phyloP scores from a whole-genome alignment of 2,888 invertebrate species.

The Sussaba pulchella region DNA sequence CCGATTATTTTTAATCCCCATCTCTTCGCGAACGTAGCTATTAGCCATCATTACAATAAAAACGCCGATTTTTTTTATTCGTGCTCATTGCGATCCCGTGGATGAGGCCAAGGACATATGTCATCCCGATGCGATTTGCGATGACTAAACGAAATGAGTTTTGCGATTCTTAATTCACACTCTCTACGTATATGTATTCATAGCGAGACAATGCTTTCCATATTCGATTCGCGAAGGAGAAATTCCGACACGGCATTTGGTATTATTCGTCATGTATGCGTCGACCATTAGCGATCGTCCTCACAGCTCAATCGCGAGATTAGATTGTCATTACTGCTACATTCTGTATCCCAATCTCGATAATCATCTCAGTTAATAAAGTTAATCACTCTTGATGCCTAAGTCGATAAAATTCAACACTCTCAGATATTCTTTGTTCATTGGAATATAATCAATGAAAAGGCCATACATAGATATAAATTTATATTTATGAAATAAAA shows the following conservation, averaged over 20 bases:
- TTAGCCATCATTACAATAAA: too few relatives aligned
- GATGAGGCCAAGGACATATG: slow-evolving; percentile 38
- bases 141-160: slow-evolving; percentile 53
- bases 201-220: slow-evolving; percentile 44
- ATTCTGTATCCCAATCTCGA: slow-evolving; percentile 12
- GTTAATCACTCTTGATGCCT: not conserved
- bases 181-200: slow-evolving; percentile 11
- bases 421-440: not conserved
- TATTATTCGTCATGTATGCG: slow-evolving; percentile 53
- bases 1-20: too few relatives aligned
- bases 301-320: slow-evolving; percentile 37
- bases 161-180: slow-evolving; percentile 43
- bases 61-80: too few relatives aligned
- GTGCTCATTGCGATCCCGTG: slow-evolving; percentile 8
- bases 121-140: slow-evolving; percentile 37
- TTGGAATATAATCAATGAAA: not conserved
- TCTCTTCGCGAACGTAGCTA: too few relatives aligned
- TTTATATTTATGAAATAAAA: too few relatives aligned
- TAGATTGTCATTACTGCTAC: slow-evolving; percentile 37
- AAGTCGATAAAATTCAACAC: not conserved
- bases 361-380: slow-evolving; percentile 30
- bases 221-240: slow-evolving; percentile 57
- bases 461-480: too few relatives aligned
- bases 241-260: slow-evolving; percentile 48
- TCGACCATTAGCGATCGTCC: slow-evolving; percentile 28